These are phyloP conservation scores for Andrena trimmerana DNA, from an alignment of 2,888 invertebrate genomes.

Conservation along the genomic window DNA sequence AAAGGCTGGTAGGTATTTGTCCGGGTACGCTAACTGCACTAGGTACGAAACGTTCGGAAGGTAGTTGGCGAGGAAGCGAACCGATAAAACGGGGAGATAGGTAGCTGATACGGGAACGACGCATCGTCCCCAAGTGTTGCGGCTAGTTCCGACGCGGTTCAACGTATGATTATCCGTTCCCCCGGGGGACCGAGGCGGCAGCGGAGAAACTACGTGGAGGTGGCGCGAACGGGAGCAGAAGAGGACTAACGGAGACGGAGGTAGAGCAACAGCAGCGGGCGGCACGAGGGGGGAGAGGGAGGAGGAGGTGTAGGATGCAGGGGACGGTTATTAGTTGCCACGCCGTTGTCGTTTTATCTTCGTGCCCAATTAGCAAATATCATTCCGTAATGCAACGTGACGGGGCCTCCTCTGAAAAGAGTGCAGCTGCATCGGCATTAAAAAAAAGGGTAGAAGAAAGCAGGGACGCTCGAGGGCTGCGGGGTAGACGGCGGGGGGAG, in stretches of 20 bases:
- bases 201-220: slow-evolving; percentile 58
- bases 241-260: slow-evolving; percentile 3
- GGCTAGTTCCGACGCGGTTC: slow-evolving; percentile 73
- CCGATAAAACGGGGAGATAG: slow-evolving; percentile 68
- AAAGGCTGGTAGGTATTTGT: slow-evolving; percentile 15
- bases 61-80: slow-evolving; percentile 59
- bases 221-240: slow-evolving; percentile 35
- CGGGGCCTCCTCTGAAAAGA: slow-evolving; percentile 76
- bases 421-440: slow-evolving; percentile 73
- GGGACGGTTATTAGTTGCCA: slow-evolving; percentile 83
- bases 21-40: slow-evolving; percentile 7
- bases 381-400: slow-evolving; percentile 84
- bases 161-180: slow-evolving; percentile 81
- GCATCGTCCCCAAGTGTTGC: slow-evolving; percentile 62
- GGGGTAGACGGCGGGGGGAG: slow-evolving; percentile 18
- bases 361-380: slow-evolving; percentile 85
- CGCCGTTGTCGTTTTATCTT: slow-evolving; percentile 82
- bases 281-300: slow-evolving; percentile 7
- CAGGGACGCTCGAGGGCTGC: slow-evolving; percentile 45
- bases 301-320: slow-evolving; percentile 55
- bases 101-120: slow-evolving; percentile 45
- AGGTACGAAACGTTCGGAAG: slow-evolving; percentile 19
- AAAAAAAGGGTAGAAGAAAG: slow-evolving; percentile 62
- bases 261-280: slow-evolving; percentile 22
- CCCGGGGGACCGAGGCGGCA: slow-evolving; percentile 70